phyloP scores from a whole-genome alignment of 2,888 invertebrate genomes.

The Pomacea canaliculata region DNA sequence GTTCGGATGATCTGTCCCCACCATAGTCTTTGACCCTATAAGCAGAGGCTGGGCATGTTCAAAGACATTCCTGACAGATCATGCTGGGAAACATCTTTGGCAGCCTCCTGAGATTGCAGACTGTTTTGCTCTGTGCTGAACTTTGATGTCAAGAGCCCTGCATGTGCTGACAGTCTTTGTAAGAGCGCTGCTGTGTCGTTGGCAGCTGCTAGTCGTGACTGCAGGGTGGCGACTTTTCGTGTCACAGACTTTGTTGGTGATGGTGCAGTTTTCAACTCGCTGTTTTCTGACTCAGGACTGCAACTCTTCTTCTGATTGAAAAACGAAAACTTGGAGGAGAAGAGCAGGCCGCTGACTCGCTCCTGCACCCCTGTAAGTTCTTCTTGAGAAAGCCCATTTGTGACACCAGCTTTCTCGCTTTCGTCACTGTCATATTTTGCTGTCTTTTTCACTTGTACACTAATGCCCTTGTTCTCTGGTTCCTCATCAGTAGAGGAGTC shows the following conservation, averaged over 20 bases:
- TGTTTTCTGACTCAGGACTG: background rate
- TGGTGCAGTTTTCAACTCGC: background rate
- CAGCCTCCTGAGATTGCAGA: background rate
- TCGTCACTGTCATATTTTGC: background rate
- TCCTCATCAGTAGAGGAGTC: slow-evolving; percentile 12
- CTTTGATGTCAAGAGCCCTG: slow-evolving; percentile 26
- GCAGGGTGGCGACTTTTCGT: slow-evolving; percentile 36
- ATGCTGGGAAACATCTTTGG: background rate
- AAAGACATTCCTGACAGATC: background rate
- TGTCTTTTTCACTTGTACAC: background rate
- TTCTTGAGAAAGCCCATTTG: slow-evolving; percentile 1
- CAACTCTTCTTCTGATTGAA: slow-evolving; percentile 4
- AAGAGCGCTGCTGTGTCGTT: slow-evolving; percentile 34
- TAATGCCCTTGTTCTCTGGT: background rate
- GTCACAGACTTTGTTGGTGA: slow-evolving; percentile 35
- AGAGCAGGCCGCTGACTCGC: slow-evolving; percentile 5
- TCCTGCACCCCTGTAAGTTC: background rate
- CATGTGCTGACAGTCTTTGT: slow-evolving; percentile 31
- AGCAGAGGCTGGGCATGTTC: slow-evolving; percentile 12
- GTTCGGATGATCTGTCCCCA: background rate
- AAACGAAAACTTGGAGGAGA: slow-evolving; percentile 13
- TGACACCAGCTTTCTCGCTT: background rate
- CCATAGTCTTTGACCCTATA: slow-evolving; percentile 1
- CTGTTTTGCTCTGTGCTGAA: background rate
- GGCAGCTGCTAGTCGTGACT: slow-evolving; percentile 23